Evolutionary conservation across 2,113 vertebrate genomes (phyloP), one percentile per base, ranked within the genome.

Genomic region (Vimba vimba): DNA sequence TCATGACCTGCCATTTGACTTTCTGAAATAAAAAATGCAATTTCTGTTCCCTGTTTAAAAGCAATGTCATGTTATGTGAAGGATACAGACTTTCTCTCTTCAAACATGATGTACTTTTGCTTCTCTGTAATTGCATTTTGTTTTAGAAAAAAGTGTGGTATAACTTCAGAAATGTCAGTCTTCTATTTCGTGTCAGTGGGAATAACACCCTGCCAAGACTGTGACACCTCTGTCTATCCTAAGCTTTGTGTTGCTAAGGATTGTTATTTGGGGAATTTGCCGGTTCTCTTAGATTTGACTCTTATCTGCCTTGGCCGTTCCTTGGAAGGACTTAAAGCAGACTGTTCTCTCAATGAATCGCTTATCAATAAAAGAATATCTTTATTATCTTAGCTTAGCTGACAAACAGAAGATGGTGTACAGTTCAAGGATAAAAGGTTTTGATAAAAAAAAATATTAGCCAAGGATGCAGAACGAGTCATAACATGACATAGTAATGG

Each of bases 201-300:
- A 17, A 84, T 73, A 50, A 86, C 60, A 85, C 33, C 21, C 15
- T 57, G 64, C 6, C 8, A 12, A 9, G 39, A 43, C 59, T 25
- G 33, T 13, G 59, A 45, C 57, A 10, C 59, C 10, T 66, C 43
- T 79, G 52, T 73, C 43, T 64, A 17, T 74, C 27, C 27, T 74
- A 57, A 82, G 74, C 85, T 73, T 76, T 77, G 79, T 87, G 88
- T 39, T 84, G 81, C 82, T 59, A 36, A 11, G 36, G n/a, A 85
- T 12, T n/a, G 55, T 60, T 50, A 45, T 77, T 76, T 11, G 59
- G 76, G 57, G 71, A 74, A 50, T 84, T 86, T 79, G 64, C 62
- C 13, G 13, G 68, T 74, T n/a, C 78, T 77, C 19, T 66, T 59
- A 47, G 69, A 30, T 12, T 85, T 66, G 50, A 68, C 12, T 71